Evolutionary conservation across 2,888 invertebrate genomes (phyloP).

Genomic region (Drosophila colorata): DNA sequence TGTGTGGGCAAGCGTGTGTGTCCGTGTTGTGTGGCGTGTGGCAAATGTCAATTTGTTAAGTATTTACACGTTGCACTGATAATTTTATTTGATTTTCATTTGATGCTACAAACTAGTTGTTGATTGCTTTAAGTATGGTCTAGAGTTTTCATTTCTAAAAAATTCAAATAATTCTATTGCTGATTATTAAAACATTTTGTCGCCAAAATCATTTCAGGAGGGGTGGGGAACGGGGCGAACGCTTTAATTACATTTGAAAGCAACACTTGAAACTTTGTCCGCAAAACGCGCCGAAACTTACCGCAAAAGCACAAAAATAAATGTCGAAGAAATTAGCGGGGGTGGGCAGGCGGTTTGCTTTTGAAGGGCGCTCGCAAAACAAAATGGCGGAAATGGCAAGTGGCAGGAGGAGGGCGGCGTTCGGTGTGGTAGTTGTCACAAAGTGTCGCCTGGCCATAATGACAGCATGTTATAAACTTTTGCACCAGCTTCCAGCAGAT

Average conservation of each 20-base stretch:
- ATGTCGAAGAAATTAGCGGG: conserved; percentile 70
- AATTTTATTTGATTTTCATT: conserved; percentile 83
- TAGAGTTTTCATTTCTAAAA: not conserved
- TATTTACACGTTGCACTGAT: conserved; percentile 82
- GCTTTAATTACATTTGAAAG: conserved; percentile 80
- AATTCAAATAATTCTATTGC: conserved; percentile 17
- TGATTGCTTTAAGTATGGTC: conserved; percentile 42
- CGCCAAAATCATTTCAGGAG: conserved; percentile 49
- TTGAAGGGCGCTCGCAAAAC: conserved; percentile 25
- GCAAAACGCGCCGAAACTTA: conserved; percentile 67
- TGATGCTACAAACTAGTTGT: conserved; percentile 81
- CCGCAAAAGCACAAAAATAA: conserved; percentile 77
- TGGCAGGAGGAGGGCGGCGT: conserved; percentile 17
- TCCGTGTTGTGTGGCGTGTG: conserved; percentile 33
- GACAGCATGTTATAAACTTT: conserved; percentile 76
- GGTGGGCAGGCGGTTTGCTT: not conserved
- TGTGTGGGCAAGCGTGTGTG: conserved; percentile 15
- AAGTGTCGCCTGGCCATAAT: conserved; percentile 74
- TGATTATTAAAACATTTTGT: conserved; percentile 59
- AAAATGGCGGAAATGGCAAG: conserved; percentile 58
- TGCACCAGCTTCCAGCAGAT: conserved; percentile 49
- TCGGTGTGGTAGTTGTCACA: conserved; percentile 38
- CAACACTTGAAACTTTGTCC: conserved; percentile 78
- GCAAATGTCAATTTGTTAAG: conserved; percentile 81
- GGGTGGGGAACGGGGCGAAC: conserved; percentile 17